Percentiles rank a stretch among this genome's conserved stretches.
phyloP scores from a whole-genome alignment of 1,140 invertebrate species.

The Pomacea maculata region DNA sequence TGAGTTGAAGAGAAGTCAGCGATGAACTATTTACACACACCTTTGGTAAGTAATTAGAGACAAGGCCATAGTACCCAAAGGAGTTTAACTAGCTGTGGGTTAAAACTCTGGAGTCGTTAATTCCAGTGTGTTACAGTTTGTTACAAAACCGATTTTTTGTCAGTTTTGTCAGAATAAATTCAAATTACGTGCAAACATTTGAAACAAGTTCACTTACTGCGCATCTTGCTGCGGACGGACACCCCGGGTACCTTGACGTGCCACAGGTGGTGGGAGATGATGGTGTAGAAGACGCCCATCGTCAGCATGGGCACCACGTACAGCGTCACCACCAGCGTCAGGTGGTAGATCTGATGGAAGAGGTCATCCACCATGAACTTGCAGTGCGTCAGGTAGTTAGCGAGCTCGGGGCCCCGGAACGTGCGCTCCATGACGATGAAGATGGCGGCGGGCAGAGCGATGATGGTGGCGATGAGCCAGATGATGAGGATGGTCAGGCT shows the following conservation, averaged over 20 bases:
- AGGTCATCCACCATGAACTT: constrained; percentile 27
- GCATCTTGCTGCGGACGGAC: constrained; percentile 15
- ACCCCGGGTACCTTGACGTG: constrained; percentile 29
- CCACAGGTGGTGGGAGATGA: constrained; percentile 39
- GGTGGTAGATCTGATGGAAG: constrained; percentile 69
- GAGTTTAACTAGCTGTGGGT: too few relatives aligned
- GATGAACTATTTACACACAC: too few relatives aligned
- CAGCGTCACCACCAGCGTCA: constrained; percentile 70
- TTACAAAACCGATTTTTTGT: too few relatives aligned
- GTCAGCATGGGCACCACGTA: constrained; percentile 42
- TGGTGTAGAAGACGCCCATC: constrained; percentile 34
- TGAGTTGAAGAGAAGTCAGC: too few relatives aligned
- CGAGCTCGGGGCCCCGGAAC: constrained; percentile 27
- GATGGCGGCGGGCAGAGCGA: constrained; percentile 58
- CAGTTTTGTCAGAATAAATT: neutral
- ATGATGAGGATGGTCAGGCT: constrained; percentile 78
- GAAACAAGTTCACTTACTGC: constrained; percentile 1
- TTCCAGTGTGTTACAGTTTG: too few relatives aligned
- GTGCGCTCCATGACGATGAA: constrained; percentile 5
- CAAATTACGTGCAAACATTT: neutral
- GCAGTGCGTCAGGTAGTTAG: constrained; percentile 26
- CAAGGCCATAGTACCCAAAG: too few relatives aligned
- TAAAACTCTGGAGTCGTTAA: too few relatives aligned
- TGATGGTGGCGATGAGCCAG: constrained; percentile 80
- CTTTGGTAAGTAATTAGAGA: too few relatives aligned